Conservation (phyloP, 2,888 invertebrate species). For the Platypus cylindrus region DNA sequence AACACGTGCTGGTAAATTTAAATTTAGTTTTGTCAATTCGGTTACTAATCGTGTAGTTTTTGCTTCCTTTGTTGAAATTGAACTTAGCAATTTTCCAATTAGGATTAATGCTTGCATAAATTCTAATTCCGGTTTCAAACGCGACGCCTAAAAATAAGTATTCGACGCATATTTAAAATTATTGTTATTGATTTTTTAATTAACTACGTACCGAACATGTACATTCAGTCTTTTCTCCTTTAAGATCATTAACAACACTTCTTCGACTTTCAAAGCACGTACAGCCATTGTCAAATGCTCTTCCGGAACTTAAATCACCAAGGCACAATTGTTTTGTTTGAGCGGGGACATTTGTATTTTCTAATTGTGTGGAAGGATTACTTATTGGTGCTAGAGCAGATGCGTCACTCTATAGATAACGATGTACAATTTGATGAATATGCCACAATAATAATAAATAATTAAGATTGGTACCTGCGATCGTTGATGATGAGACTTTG, state of each 20-base stretch:
- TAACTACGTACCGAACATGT: constrained; percentile 51
- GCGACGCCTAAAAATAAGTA: constrained; percentile 50
- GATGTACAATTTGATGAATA: background rate
- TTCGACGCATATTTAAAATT: background rate
- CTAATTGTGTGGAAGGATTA: constrained; percentile 10
- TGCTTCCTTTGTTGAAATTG: constrained; percentile 76
- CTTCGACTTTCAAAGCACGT: constrained; percentile 78
- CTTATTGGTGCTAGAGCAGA: constrained; percentile 66
- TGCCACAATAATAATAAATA: background rate
- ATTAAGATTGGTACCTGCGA: constrained; percentile 8
- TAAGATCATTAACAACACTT: constrained; percentile 63
- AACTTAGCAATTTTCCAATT: constrained; percentile 72
- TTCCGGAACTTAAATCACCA: constrained; percentile 86
- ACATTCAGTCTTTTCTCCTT: constrained; percentile 65
- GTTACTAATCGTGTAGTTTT: constrained; percentile 86
- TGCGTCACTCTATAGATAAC: constrained; percentile 51
- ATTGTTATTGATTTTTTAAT: constrained; percentile 5
- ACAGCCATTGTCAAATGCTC: constrained; percentile 95
- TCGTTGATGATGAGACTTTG: constrained; percentile 47
- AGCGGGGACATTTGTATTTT: no score
- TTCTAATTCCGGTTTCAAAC: constrained; percentile 71
- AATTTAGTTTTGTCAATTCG: constrained; percentile 84
- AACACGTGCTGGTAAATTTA: constrained; percentile 94
- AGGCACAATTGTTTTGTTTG: constrained; percentile 67
- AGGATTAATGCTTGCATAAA: constrained; percentile 78